Evolutionary conservation across 2,797 vertebrate species (phyloP), one percentile per base, ranked within the genome.

Genomic region (Trachops cirrhosus): DNA sequence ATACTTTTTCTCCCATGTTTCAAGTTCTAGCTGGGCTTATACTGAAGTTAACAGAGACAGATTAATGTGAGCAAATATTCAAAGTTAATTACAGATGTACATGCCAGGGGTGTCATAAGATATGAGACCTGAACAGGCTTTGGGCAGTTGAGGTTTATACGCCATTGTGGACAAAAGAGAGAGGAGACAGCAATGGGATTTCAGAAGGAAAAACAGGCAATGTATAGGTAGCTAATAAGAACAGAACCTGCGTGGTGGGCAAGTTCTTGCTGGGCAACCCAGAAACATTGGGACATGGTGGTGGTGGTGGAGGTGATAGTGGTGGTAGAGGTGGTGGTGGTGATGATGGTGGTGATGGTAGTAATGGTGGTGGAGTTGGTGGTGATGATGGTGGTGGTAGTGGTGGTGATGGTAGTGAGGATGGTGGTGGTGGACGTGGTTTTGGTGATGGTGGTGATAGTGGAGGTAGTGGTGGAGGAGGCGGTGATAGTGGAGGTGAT

Each of bases 401-500:
- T 3, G 39, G 1, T 48, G 7, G 50, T 21, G 50, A 10, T 54
- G 52, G 52, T 54, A 2, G 52, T 9, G 21, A 9, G 9, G 19
- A 21, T 24, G 21, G 52, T 52, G 50, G 19, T 52, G 6, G 50
- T 52, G 50, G 19, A 19, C 6, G 19, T 22, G 50, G 50, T 52
- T 5, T 10, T 52, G 52, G 52, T 24, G 52, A 4, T 54, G 52
- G 21, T 54, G 21, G 52, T 24, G 52, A 9, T 24, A 21, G 52
- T 22, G 21, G 52, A 5, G 7, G 19, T 22, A 1, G 52, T 22
- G 21, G 21, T 54, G 6, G 6, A 8, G 50, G 9, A 21, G 39
- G 34, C 3, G 4, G 24, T 1, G 9, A 24, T 5, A 12, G 9
- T 10, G 15, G 3, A 5, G 22, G 46, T 29, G 41, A 4, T 0